phyloP scores from a whole-genome alignment of 2,888 invertebrate species.

The Melieria omissa region DNA sequence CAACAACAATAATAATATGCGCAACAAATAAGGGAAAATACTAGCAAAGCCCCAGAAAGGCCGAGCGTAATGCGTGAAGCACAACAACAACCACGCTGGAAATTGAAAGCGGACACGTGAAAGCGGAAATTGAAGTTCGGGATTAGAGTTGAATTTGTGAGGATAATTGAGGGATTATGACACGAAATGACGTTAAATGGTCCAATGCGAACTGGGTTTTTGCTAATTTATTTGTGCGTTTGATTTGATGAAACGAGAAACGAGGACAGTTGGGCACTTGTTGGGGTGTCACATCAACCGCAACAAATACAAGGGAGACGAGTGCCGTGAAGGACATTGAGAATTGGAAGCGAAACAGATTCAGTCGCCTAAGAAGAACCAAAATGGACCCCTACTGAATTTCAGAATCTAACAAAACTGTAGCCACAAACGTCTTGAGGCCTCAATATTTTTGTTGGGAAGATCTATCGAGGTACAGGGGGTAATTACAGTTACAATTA shows the following conservation, averaged over 20 bases:
- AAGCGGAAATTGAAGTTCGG: constrained; percentile 23
- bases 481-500: too few species aligned
- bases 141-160: constrained; percentile 26
- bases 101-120: constrained; percentile 18
- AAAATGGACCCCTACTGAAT: too few species aligned
- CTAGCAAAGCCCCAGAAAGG: not conserved
- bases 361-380: too few species aligned
- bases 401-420: too few species aligned
- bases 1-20: constrained; percentile 19
- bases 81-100: not conserved
- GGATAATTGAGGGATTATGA: constrained; percentile 57
- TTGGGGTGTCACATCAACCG: too few species aligned
- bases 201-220: constrained; percentile 6
- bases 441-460: too few species aligned
- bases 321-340: too few species aligned
- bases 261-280: constrained; percentile 37
- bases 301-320: too few species aligned
- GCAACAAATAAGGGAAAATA: constrained; percentile 4
- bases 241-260: constrained; percentile 15
- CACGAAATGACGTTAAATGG: constrained; percentile 37
- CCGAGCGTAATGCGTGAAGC: not conserved
- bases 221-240: constrained; percentile 27
- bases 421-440: too few species aligned
- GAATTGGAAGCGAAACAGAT: too few species aligned
- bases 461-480: too few species aligned